Conservation (phyloP, 2,113 vertebrate genomes). For the Dendrocopos noguchii region DNA sequence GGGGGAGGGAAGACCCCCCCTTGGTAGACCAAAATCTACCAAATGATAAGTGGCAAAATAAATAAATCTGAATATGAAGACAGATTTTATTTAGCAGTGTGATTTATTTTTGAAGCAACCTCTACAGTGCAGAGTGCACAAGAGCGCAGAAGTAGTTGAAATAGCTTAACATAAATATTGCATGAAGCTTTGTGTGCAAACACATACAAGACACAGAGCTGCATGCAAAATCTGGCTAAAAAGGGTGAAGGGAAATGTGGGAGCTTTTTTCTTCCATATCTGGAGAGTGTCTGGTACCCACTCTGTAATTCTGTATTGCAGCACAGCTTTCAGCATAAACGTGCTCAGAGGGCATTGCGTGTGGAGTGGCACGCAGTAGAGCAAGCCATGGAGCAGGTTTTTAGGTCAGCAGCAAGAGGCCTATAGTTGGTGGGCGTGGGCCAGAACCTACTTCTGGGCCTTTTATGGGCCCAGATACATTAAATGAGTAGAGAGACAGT, state of each 20-base stretch:
- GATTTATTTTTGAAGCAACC: not conserved
- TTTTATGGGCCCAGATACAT: not conserved
- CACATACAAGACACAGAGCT: not conserved
- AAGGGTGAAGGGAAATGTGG: not conserved
- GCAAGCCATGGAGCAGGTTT: not conserved
- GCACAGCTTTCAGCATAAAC: not conserved
- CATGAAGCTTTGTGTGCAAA: constrained; percentile 40
- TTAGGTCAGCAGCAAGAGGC: not conserved
- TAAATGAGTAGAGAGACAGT: not conserved
- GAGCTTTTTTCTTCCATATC: not conserved
- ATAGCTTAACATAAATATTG: constrained; percentile 46
- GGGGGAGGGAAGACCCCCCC: not conserved
- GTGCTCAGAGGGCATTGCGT: not conserved
- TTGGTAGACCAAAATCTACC: rapidly evolving
- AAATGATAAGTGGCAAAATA: not conserved
- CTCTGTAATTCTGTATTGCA: not conserved
- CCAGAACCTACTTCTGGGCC: not conserved
- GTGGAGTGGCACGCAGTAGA: not conserved
- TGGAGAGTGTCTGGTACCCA: not conserved
- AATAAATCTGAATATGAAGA: not conserved
- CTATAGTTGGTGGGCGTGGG: not conserved
- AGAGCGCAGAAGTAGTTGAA: not conserved
- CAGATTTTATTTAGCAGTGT: not conserved
- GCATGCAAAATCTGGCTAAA: constrained; percentile 2
- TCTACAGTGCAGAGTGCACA: not conserved